phyloP scores from a whole-genome alignment of 2,888 invertebrate genomes.

The Sipha maydis region DNA sequence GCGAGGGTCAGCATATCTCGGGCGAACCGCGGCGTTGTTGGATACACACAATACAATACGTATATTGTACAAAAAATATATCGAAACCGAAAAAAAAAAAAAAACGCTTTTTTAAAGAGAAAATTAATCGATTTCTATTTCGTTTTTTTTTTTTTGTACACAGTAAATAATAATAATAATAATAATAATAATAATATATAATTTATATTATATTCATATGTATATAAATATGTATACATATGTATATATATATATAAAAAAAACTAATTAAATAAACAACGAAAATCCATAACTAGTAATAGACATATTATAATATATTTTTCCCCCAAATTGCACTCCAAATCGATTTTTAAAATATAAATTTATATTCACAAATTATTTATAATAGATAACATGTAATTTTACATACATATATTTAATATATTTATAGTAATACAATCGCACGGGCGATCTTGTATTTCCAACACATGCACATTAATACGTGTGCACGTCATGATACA shows the following conservation, averaged over 20 bases:
- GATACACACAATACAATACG: no score
- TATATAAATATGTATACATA: background rate
- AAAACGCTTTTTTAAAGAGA: conserved; percentile 12
- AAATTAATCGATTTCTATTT: conserved; percentile 51
- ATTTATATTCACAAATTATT: conserved; percentile 52
- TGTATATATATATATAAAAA: conserved; percentile 37
- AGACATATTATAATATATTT: conserved; percentile 22
- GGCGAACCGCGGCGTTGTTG: no score
- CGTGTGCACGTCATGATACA: background rate
- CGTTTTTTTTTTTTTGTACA: conserved; percentile 27
- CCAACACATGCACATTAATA: background rate
- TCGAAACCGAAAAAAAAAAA: background rate
- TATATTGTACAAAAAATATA: no score
- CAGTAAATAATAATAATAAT: conserved; percentile 35
- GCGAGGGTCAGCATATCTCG: no score
- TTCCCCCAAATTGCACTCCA: conserved; percentile 55
- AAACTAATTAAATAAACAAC: conserved; percentile 58
- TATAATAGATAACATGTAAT: conserved; percentile 43
- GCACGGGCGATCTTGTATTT: conserved; percentile 15
- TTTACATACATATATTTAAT: conserved; percentile 14
- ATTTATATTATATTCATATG: conserved; percentile 23
- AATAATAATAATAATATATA: conserved; percentile 35
- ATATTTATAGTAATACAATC: background rate
- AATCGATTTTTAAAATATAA: conserved; percentile 45
- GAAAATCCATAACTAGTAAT: conserved; percentile 57